Evolutionary conservation across 1,140 invertebrate genomes (phyloP).

Genomic region (Cephus cinctus): DNA sequence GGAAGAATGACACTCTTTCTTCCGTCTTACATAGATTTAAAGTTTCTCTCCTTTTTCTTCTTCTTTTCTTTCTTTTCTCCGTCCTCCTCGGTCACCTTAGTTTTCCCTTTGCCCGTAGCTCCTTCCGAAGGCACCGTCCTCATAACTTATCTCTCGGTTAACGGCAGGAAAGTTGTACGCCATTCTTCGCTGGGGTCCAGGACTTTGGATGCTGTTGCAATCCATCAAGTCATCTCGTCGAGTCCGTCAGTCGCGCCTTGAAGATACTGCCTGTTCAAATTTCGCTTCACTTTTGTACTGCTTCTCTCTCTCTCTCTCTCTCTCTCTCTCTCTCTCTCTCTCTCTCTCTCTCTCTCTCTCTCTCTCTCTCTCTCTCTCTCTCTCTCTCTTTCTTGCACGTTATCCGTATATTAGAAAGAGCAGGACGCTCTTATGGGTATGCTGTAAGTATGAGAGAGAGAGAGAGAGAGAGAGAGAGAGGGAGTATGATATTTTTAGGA

Average conservation of each 20-base stretch:
- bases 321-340: constrained; percentile 4
- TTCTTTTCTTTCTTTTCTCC: neutral
- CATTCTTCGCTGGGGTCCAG: neutral
- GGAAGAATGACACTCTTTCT: constrained; percentile 38
- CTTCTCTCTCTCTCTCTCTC: neutral
- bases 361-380: constrained; percentile 9
- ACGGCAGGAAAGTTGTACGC: neutral
- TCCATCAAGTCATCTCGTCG: constrained; percentile 3
- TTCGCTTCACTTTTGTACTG: no score
- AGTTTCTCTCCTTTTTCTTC: constrained; percentile 23
- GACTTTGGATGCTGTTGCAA: neutral
- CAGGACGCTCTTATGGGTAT: no score
- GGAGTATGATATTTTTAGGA: no score
- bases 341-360: constrained; percentile 14
- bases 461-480: no score
- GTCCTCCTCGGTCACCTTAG: neutral
- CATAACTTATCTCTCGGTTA: constrained; percentile 1
- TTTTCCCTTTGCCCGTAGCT: constrained; percentile 2
- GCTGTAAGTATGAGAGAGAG: no score
- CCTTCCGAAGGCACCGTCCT: neutral
- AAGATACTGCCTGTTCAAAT: neutral
- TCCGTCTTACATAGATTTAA: constrained; percentile 41
- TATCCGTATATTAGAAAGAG: no score
- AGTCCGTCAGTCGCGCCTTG: constrained; percentile 2
- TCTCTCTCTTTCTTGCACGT: neutral